Evolutionary conservation across 2,888 invertebrate genomes (phyloP).

Genomic region (Corythucha ciliata): DNA sequence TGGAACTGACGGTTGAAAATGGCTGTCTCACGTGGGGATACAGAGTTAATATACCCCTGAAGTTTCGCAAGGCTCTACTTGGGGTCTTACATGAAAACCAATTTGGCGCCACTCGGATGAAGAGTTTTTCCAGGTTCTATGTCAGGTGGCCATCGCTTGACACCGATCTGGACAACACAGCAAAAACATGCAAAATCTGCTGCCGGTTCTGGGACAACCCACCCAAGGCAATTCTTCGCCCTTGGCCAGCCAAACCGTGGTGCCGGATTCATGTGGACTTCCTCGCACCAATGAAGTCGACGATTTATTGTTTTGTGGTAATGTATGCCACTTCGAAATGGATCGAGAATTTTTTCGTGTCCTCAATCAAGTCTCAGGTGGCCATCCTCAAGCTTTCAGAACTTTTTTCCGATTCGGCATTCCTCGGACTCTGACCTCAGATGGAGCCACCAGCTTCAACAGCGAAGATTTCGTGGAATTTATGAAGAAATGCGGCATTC

Average conservation of each 20-base stretch:
- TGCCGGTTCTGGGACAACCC: not conserved
- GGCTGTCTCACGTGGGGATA: constrained; percentile 22
- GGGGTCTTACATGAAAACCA: constrained; percentile 22
- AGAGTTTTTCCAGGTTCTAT: constrained; percentile 30
- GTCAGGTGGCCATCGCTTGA: not conserved
- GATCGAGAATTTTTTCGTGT: constrained; percentile 21
- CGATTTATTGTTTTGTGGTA: constrained; percentile 15
- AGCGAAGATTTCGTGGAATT: constrained; percentile 8
- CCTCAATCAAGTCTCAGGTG: not conserved
- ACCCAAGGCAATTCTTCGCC: not conserved
- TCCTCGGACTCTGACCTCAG: constrained; percentile 10
- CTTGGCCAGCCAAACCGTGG: constrained; percentile 4
- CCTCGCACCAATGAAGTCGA: constrained; percentile 5
- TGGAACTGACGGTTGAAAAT: constrained; percentile 16
- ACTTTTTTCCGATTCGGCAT: constrained; percentile 15
- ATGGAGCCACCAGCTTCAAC: constrained; percentile 12
- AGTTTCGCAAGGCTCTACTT: constrained; percentile 5
- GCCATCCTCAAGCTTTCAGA: constrained; percentile 10
- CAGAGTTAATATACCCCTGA: constrained; percentile 20
- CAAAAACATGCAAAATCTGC: constrained; percentile 2
- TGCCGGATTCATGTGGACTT: constrained; percentile 6
- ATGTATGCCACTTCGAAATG: constrained; percentile 19
- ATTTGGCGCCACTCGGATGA: constrained; percentile 30
- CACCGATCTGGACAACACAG: not conserved
- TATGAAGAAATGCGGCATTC: constrained; percentile 15